Evolutionary conservation across 1,140 invertebrate genomes (phyloP), one percentile per base, ranked within the genome.

Genomic region (Glossosoma conforme): DNA sequence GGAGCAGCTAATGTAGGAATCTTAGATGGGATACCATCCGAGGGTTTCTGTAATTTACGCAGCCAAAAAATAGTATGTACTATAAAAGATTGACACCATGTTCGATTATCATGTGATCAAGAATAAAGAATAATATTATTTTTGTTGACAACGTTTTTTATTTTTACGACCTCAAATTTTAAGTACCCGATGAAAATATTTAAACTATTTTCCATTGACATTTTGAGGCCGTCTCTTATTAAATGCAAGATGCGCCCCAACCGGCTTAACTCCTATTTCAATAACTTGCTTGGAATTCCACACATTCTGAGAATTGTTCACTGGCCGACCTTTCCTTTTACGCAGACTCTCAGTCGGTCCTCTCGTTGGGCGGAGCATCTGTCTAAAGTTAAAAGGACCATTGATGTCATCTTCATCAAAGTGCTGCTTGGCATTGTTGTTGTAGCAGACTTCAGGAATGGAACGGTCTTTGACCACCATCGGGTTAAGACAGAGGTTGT

Each of bases 361-460:
- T 43, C 81, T 72, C 1, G 84, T 85, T 9, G 82, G 82, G 43
- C 82, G 68, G 5, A 87, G 61, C 5, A 87, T 61, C 60, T 84
- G 80, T 36, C 84, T 72, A 60, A 87, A 88, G 59, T 86, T 80
- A 60, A 83, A 86, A 0, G 83, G 82, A 1, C 83, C 83, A 14
- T 76, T 74, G 2, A 75, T 74, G 35, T 82, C 79, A 24, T 81
- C 76, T 6, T 72, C 65, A 24, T 77, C 74, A 17, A 64, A 61
- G 11, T 65, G 60, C 0, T 53, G 57, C 30, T 64, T 62, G 37
- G 53, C 41, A 32, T 46, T 13, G 38, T 36, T 11, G 13, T 53
- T 52, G 3, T 54, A 45, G 33, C 52, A 54, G 15, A 48, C 44
- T 46, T 58, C 56, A 14, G 51, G 47, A 15, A 58, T 58, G 11